Conservation (phyloP, 2,797 vertebrate species). For the Mastacembelus armatus region DNA sequence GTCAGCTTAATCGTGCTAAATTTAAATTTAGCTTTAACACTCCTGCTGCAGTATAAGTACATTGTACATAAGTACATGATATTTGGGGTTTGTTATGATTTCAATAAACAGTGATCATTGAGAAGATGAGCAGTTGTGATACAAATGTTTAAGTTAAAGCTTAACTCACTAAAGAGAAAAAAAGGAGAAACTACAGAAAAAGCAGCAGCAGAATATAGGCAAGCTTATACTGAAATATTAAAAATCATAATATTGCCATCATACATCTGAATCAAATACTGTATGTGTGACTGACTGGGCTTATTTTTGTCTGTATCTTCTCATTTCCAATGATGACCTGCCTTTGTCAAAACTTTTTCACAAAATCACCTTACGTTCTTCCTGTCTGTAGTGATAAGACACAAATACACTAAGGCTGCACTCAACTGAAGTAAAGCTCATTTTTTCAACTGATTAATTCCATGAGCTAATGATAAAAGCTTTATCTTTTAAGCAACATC, state of each 20-base stretch:
- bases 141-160: neutral
- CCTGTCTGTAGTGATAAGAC: neutral
- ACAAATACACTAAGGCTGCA: no score
- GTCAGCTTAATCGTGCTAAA: no score
- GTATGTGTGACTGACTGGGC: neutral
- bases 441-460: neutral
- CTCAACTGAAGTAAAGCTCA: neutral
- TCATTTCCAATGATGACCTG: neutral
- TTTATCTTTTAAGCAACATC: neutral
- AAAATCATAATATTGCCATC: no score
- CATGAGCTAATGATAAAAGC: neutral
- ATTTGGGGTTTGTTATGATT: no score
- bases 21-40: no score
- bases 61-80: no score
- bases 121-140: neutral
- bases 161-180: neutral
- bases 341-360: neutral
- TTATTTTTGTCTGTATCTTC: neutral
- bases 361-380: neutral
- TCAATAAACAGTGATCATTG: neutral
- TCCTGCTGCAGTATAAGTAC: no score
- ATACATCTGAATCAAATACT: neutral
- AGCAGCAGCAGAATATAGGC: no score
- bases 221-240: neutral
- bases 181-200: neutral